phyloP scores from a whole-genome alignment of 2,888 invertebrate genomes.

The Cotesia congregata region DNA sequence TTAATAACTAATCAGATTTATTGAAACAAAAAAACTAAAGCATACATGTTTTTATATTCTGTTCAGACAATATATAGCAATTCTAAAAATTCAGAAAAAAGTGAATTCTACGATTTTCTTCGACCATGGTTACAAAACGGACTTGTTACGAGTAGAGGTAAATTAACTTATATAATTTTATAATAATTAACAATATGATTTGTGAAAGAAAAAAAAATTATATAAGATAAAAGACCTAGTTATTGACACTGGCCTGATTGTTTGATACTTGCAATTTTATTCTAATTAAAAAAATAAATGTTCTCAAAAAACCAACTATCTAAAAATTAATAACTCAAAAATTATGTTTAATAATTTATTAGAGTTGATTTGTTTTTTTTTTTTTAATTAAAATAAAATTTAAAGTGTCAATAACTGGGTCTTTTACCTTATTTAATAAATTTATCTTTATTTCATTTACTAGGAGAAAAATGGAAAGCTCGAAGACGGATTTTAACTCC shows the following conservation, averaged over 20 bases:
- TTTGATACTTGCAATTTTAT: too few species aligned
- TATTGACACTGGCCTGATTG: too few species aligned
- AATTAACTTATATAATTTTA: neutral
- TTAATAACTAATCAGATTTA: neutral
- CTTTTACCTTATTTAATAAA: neutral
- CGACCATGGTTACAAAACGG: constrained; percentile 67
- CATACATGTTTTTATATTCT: neutral
- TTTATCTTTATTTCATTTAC: constrained; percentile 19
- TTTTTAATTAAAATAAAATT: too few species aligned
- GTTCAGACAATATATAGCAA: constrained; percentile 55
- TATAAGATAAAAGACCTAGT: too few species aligned
- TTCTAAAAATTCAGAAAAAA: constrained; percentile 61
- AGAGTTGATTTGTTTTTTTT: too few species aligned
- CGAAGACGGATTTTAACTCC: constrained; percentile 75
- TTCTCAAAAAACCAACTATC: too few species aligned
- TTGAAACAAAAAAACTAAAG: neutral
- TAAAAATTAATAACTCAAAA: too few species aligned
- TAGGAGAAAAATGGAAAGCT: constrained; percentile 73
- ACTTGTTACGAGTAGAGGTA: constrained; percentile 60
- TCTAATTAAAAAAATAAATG: too few species aligned
- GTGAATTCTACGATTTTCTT: constrained; percentile 63
- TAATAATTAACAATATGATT: neutral
- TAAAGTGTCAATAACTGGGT: too few species aligned
- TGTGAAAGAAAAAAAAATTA: neutral
- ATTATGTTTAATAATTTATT: too few species aligned